These are phyloP conservation scores for Agrotis exclamationis DNA, from an alignment of 2,888 invertebrate species.

Conservation along the genomic window DNA sequence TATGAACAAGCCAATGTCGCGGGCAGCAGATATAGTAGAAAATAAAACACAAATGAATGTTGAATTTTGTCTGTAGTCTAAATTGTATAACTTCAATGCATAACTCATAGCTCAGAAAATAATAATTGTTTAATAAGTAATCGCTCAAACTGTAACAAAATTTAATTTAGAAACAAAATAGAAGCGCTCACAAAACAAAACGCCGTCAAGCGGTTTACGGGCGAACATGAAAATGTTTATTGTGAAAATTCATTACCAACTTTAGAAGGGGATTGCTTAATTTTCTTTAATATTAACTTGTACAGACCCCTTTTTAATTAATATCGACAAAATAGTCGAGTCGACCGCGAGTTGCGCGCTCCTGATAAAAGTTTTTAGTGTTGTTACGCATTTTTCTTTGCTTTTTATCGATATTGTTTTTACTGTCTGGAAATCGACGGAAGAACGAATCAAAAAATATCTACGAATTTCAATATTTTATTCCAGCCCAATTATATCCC, in stretches of 20 bases:
- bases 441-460: too few species aligned
- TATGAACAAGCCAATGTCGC: too few species aligned
- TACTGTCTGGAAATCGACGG: too few species aligned
- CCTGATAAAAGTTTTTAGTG: conserved; percentile 83
- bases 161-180: conserved; percentile 71
- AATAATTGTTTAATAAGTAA: conserved; percentile 44
- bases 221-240: conserved; percentile 72
- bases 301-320: conserved; percentile 90
- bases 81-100: background rate
- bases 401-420: conserved; percentile 33
- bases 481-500: too few species aligned
- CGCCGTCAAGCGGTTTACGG: conserved; percentile 67
- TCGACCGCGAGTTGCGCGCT: conserved; percentile 78
- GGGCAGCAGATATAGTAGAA: too few species aligned
- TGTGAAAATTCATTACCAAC: conserved; percentile 88
- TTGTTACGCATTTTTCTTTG: conserved; percentile 60
- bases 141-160: conserved; percentile 60
- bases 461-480: too few species aligned
- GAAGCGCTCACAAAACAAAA: conserved; percentile 71
- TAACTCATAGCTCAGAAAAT: conserved; percentile 27
- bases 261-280: conserved; percentile 88
- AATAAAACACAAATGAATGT: too few species aligned
- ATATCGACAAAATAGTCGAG: conserved; percentile 91
- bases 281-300: conserved; percentile 91
- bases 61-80: too few species aligned